These are phyloP conservation scores for Herminia tarsipennalis DNA, from an alignment of 2,888 invertebrate species.

Conservation along the genomic window DNA sequence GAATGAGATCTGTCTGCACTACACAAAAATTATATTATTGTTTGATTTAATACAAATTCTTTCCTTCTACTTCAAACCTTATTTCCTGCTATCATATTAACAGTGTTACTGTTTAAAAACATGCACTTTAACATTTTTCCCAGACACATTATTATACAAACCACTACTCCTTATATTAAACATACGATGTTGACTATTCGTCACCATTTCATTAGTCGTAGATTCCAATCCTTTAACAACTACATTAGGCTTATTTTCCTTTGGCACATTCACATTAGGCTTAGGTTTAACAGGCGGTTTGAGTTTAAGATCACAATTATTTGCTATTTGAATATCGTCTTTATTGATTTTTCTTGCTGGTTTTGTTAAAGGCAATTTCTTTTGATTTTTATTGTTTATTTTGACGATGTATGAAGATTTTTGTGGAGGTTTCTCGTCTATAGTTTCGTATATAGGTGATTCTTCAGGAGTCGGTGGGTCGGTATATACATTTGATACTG, in stretches of 20 bases:
- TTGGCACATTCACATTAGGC: constrained; percentile 26
- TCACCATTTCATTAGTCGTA: constrained; percentile 86
- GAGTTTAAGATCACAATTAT: constrained; percentile 34
- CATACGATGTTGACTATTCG: constrained; percentile 46
- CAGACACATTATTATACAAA: constrained; percentile 39
- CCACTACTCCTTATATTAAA: constrained; percentile 43
- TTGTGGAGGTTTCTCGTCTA: constrained; percentile 14
- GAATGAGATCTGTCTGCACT: too few relatives aligned
- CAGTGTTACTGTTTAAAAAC: constrained; percentile 36
- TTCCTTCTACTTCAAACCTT: too few relatives aligned
- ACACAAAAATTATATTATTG: too few relatives aligned
- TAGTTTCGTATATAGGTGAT: constrained; percentile 29
- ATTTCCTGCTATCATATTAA: too few relatives aligned
- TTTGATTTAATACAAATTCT: too few relatives aligned
- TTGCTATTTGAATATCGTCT: constrained; percentile 67
- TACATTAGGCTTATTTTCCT: constrained; percentile 59
- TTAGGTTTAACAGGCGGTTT: constrained; percentile 31
- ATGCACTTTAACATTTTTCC: constrained; percentile 42
- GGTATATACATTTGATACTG: constrained; percentile 12
- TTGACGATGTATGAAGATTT: constrained; percentile 21
- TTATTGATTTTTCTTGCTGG: constrained; percentile 65
- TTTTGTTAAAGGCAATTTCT: constrained; percentile 51
- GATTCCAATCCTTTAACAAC: constrained; percentile 87
- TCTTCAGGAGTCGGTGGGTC: constrained; percentile 21
- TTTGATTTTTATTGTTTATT: constrained; percentile 31